These are phyloP conservation scores for Leptopilina boulardi DNA, from an alignment of 1,140 invertebrate species.

Conservation along the genomic window DNA sequence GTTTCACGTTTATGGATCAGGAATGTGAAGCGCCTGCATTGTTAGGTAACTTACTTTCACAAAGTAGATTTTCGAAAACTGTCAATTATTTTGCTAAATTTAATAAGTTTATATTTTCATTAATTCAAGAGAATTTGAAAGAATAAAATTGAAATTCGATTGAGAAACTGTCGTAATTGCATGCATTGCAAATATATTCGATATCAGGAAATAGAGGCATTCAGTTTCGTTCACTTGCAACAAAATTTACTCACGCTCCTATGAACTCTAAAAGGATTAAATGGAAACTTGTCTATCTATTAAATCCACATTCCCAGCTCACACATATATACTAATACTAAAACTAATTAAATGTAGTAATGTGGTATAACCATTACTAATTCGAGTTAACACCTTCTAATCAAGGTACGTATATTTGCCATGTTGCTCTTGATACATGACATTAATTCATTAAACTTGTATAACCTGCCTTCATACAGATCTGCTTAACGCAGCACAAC, in stretches of 20 bases:
- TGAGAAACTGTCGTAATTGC: neutral
- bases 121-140: no score
- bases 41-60: neutral
- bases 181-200: neutral
- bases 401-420: neutral
- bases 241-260: neutral
- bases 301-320: neutral
- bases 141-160: neutral
- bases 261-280: neutral
- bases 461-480: neutral
- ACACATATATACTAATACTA: neutral
- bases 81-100: no score
- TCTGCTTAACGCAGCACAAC: neutral
- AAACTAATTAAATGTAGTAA: conserved; percentile 22
- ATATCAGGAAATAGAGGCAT: neutral
- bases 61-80: no score
- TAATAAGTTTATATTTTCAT: no score
- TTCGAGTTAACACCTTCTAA: conserved; percentile 3
- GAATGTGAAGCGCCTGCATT: neutral
- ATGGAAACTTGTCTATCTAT: conserved; percentile 22
- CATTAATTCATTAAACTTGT: conserved; percentile 11
- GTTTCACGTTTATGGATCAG: neutral
- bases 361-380: conserved; percentile 5
- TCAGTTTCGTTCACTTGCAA: neutral
- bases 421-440: conserved; percentile 1